Base-by-base conservation (phyloP, 2,113 vertebrate species). In the Benitochromis conjunctus region DNA sequence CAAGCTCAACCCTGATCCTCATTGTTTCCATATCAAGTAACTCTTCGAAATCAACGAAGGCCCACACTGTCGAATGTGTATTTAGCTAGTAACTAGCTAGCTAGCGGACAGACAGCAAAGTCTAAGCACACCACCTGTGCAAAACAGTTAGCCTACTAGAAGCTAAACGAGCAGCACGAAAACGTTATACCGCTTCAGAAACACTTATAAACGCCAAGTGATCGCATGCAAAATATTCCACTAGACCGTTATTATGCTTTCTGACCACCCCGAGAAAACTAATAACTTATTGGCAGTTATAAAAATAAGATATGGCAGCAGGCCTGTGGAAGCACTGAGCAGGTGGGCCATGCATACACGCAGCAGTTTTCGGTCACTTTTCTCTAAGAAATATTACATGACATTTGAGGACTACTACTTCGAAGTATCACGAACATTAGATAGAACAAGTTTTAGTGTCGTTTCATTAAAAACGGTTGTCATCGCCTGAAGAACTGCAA, bases 271-370 rank as follows among this genome's bases (percentile, higher is more conserved):
- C 18, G 13, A 34, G 24, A 5, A 2, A 34, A 77, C 9, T 26
- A 29, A 6, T 66, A 3, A 26, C 12, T 7, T 51, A 31, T 6
- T 71, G 11, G 2, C 31, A 62, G 48, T 83, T 80, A 19, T 55
- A 10, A 46, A 86, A 89, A 86, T 66, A 76, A 86, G 89, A 81
- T 86, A 85, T 86, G 19, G 66, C 53, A 24, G 87, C 82, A 93
- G 96, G 96, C 96, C 96, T 82, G 85, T 87, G 60, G 91, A 86
- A 88, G 81, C 79, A 66, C 54, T 34, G 89, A 91, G 92, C 94
- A 94, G 93, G 92, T 95, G 96, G 95, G 95, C 95, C 95, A 90
- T 86, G 86, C 91, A 91, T 46, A 92, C 94, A 93, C 95, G 93
- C 93, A 95, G 92, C 91, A 95, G 31, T 95, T 92, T 91, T 89